Evolutionary conservation across 2,113 vertebrate genomes (phyloP).

Genomic region (Uria aalge): DNA sequence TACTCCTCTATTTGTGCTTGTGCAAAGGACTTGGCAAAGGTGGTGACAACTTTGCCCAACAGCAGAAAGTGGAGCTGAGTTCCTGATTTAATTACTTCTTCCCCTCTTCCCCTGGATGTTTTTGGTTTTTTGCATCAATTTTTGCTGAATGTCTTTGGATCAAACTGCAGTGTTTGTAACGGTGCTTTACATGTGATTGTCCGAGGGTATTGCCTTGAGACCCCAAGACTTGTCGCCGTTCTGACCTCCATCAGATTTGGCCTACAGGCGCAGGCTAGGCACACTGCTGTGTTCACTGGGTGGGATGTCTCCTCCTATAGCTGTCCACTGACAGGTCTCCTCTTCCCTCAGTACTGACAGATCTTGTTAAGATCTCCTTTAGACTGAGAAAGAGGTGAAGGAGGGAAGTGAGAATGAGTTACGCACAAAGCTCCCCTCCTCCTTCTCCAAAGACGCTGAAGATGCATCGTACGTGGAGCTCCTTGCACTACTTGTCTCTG

Average conservation of each 20-base stretch:
- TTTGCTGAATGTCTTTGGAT: background rate
- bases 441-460: background rate
- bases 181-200: background rate
- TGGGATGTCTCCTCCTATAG: background rate
- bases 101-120: fast-evolving
- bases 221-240: background rate
- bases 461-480: background rate
- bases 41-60: background rate
- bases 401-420: background rate
- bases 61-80: background rate
- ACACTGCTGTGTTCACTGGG: background rate
- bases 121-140: fast-evolving
- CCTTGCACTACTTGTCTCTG: background rate
- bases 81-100: background rate
- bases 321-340: fast-evolving
- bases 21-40: background rate
- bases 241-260: background rate
- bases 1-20: fast-evolving
- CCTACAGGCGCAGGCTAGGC: background rate
- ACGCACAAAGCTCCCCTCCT: background rate
- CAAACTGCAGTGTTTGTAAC: background rate
- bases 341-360: background rate
- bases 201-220: background rate
- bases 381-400: background rate
- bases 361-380: background rate